These are phyloP conservation scores for Drosophila meridiana DNA, from an alignment of 2,888 invertebrate genomes.

Conservation along the genomic window DNA sequence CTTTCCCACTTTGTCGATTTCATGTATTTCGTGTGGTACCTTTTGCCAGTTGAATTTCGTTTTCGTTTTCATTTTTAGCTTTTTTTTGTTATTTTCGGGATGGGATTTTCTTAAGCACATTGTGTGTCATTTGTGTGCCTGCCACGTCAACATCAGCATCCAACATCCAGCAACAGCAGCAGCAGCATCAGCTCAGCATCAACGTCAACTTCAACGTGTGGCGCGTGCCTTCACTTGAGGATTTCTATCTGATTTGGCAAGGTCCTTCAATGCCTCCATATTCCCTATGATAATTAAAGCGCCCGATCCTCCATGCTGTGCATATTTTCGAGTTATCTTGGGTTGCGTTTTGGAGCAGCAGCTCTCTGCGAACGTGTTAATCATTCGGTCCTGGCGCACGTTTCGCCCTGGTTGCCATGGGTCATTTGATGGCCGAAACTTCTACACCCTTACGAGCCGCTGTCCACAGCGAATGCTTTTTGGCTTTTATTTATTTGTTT, in stretches of 20 bases:
- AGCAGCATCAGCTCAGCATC: constrained; percentile 20
- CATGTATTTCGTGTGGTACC: constrained; percentile 11
- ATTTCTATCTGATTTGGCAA: constrained; percentile 56
- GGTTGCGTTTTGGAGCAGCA: constrained; percentile 23
- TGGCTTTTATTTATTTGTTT: constrained; percentile 79
- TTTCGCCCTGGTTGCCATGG: constrained; percentile 62
- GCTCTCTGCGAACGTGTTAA: constrained; percentile 69
- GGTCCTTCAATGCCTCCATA: constrained; percentile 1
- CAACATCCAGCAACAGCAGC: too few relatives aligned
- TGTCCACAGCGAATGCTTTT: constrained; percentile 10
- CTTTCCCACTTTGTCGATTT: constrained; percentile 13
- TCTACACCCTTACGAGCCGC: background rate
- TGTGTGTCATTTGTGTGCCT: constrained; percentile 67
- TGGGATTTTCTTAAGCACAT: constrained; percentile 18
- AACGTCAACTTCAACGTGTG: constrained; percentile 20
- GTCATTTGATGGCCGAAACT: constrained; percentile 54
- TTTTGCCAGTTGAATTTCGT: constrained; percentile 22
- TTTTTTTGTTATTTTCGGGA: background rate
- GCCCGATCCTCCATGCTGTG: constrained; percentile 18
- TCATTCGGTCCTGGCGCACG: constrained; percentile 71
- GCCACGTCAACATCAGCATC: constrained; percentile 61
- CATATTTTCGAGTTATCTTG: constrained; percentile 55
- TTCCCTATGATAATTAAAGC: constrained; percentile 60
- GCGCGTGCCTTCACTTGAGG: constrained; percentile 50
- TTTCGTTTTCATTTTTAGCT: background rate